phyloP scores from a whole-genome alignment of 2,888 invertebrate genomes.

The Cephus spinipes region DNA sequence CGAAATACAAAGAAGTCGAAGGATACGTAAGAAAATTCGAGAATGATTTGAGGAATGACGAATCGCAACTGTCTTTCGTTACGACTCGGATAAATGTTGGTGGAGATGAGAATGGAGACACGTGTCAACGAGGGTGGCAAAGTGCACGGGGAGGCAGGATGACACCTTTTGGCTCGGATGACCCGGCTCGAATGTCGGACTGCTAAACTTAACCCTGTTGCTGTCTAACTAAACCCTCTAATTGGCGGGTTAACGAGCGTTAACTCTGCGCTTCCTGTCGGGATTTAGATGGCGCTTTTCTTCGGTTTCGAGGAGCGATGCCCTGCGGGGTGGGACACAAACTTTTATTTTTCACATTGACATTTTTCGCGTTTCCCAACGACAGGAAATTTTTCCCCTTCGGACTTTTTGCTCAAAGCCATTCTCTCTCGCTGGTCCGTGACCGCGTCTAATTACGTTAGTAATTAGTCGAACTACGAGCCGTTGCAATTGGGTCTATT shows the following conservation, averaged over 20 bases:
- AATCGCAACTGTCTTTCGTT: background rate
- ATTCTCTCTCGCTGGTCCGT: background rate
- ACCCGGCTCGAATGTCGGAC: conserved; percentile 40
- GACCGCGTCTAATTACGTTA: background rate
- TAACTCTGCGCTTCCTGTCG: conserved; percentile 65
- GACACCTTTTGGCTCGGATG: conserved; percentile 56
- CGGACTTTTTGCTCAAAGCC: background rate
- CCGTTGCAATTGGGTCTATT: background rate
- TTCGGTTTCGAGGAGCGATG: conserved; percentile 35
- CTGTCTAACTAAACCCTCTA: conserved; percentile 54
- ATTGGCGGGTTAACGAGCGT: conserved; percentile 66
- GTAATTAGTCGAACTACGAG: background rate
- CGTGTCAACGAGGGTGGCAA: background rate
- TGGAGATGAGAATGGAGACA: background rate
- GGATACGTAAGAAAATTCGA: background rate
- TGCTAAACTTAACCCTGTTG: conserved; percentile 54
- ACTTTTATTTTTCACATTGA: background rate
- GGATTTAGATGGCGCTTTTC: conserved; percentile 60
- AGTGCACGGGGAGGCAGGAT: conserved; percentile 35
- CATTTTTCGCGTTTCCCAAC: background rate
- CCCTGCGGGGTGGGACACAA: background rate
- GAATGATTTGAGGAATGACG: background rate
- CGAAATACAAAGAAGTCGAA: background rate
- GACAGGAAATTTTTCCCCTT: background rate
- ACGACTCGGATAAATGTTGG: background rate